phyloP scores from a whole-genome alignment of 2,797 vertebrate species.

The Manis pentadactyla region DNA sequence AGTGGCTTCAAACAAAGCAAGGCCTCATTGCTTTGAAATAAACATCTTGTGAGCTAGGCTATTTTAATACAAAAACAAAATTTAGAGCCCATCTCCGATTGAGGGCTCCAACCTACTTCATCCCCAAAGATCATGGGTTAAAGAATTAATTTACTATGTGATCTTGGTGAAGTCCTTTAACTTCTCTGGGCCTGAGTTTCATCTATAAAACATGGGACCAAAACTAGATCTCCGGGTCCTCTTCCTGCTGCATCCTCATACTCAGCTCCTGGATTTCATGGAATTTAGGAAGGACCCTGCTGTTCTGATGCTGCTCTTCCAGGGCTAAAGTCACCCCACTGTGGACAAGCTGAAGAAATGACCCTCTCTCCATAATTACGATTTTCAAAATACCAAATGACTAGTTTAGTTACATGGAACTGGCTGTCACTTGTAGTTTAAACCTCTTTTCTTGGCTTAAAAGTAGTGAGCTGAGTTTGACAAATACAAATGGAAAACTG shows the following conservation, averaged over 20 bases:
- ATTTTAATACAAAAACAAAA: constrained; percentile 35
- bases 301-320: not conserved
- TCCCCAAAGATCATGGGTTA: not conserved
- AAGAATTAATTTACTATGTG: not conserved
- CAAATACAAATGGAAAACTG: constrained; percentile 63
- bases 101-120: not conserved
- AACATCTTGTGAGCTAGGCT: not conserved
- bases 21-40: constrained; percentile 48
- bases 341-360: not conserved
- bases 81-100: not conserved
- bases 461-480: constrained; percentile 50
- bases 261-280: not conserved
- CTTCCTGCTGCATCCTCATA: rapidly evolving
- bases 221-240: not conserved
- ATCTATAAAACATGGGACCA: not conserved
- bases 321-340: not conserved
- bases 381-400: constrained; percentile 47
- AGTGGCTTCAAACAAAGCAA: constrained; percentile 52
- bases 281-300: too few relatives aligned
- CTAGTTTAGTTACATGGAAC: constrained; percentile 50
- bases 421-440: not conserved
- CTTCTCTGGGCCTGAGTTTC: not conserved
- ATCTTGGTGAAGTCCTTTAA: not conserved
- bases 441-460: constrained; percentile 57
- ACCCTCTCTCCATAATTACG: not conserved